Percentiles rank a stretch among this genome's conserved stretches.
These are phyloP conservation scores for Apamea anceps DNA, from an alignment of 2,888 invertebrate genomes.

Conservation along the genomic window DNA sequence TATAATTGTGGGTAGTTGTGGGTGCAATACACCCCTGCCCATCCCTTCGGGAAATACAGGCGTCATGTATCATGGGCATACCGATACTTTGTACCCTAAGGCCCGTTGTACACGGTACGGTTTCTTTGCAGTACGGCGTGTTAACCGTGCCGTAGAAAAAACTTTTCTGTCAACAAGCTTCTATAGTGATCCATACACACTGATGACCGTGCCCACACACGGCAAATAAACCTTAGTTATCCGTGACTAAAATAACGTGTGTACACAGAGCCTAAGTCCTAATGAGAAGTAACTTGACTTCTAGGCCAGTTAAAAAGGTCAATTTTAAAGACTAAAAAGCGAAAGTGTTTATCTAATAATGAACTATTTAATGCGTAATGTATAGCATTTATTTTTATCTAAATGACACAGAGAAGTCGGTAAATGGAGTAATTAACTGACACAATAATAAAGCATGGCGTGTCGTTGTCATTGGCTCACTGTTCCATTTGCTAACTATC, in stretches of 20 bases:
- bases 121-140: background rate
- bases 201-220: background rate
- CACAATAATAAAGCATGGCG: background rate
- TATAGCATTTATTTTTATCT: constrained; percentile 33
- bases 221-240: background rate
- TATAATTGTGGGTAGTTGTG: background rate
- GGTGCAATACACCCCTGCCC: too few relatives aligned
- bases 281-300: background rate
- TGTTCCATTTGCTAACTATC: constrained; percentile 17
- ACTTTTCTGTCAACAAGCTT: background rate
- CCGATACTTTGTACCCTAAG: background rate
- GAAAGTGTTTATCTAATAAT: constrained; percentile 16
- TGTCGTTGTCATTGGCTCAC: background rate
- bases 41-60: too few relatives aligned
- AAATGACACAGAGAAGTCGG: background rate
- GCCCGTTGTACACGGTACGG: background rate
- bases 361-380: background rate
- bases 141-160: background rate
- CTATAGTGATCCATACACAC: background rate
- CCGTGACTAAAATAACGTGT: background rate
- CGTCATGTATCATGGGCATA: background rate
- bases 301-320: constrained; percentile 19
- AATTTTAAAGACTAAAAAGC: constrained; percentile 1
- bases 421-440: constrained; percentile 10
- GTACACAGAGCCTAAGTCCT: background rate